Evolutionary conservation across 2,888 invertebrate genomes (phyloP).

Genomic region (Microdon myrmicae): DNA sequence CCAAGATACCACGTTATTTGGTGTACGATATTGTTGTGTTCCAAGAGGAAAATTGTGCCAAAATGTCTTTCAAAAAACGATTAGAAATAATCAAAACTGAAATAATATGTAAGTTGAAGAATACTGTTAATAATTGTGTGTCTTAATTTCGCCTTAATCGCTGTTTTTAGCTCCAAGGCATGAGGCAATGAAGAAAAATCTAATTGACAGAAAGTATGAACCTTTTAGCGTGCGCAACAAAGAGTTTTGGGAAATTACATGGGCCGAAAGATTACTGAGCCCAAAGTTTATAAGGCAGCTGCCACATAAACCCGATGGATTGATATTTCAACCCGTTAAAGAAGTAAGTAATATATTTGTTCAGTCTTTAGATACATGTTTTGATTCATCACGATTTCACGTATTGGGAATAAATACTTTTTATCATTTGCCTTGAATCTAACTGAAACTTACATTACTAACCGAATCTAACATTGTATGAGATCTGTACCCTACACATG

Average conservation of each 20-base stretch:
- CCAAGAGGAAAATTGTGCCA: slow-evolving; percentile 81
- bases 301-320: slow-evolving; percentile 95
- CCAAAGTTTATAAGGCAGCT: slow-evolving; percentile 87
- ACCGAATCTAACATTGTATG: no score
- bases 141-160: background rate
- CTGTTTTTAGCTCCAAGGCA: slow-evolving; percentile 68
- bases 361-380: background rate
- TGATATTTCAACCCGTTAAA: slow-evolving; percentile 94
- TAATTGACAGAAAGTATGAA: slow-evolving; percentile 80
- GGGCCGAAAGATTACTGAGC: slow-evolving; percentile 76
- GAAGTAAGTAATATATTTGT: slow-evolving; percentile 71
- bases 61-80: slow-evolving; percentile 81
- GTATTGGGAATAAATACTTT: no score
- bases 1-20: slow-evolving; percentile 86
- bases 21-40: slow-evolving; percentile 94
- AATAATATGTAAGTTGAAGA: slow-evolving; percentile 71
- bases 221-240: slow-evolving; percentile 92
- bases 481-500: no score
- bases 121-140: background rate
- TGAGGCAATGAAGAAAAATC: slow-evolving; percentile 79
- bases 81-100: slow-evolving; percentile 80
- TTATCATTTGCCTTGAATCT: no score
- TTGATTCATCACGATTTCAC: background rate
- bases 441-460: no score
- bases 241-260: slow-evolving; percentile 87